Conservation (phyloP, 1,140 invertebrate genomes). For the Cataglyphis hispanica region DNA sequence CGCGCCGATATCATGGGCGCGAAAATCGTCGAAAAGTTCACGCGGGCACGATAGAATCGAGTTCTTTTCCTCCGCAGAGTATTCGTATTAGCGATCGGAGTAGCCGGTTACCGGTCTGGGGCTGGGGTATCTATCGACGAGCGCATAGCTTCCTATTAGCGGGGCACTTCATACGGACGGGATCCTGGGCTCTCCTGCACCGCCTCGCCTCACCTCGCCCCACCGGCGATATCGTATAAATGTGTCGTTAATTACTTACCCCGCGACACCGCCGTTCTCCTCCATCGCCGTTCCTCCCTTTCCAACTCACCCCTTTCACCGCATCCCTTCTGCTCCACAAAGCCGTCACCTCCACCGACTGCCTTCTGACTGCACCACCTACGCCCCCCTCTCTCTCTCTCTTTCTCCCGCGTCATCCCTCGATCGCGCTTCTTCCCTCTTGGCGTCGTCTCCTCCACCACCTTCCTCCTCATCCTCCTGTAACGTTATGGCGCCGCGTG, state of each 20-base stretch:
- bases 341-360: conserved; percentile 74
- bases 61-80: conserved; percentile 46
- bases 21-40: conserved; percentile 53
- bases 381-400: conserved; percentile 53
- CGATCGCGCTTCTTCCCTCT: conserved; percentile 57
- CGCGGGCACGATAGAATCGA: conserved; percentile 38
- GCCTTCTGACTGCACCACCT: conserved; percentile 72
- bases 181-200: conserved; percentile 73
- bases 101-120: conserved; percentile 67
- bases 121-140: conserved; percentile 81
- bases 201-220: conserved; percentile 35
- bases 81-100: conserved; percentile 58
- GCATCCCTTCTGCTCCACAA: conserved; percentile 60
- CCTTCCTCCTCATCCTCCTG: conserved; percentile 70
- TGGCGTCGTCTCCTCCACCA: conserved; percentile 55
- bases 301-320: conserved; percentile 21
- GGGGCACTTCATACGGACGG: conserved; percentile 81
- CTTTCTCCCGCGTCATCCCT: conserved; percentile 51
- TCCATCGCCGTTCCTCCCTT: conserved; percentile 73
- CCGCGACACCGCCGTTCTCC: conserved; percentile 77
- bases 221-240: conserved; percentile 84
- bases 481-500: conserved; percentile 85
- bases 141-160: conserved; percentile 83
- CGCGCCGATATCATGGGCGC: neutral
- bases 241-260: conserved; percentile 86